phyloP scores from a whole-genome alignment of 2,888 invertebrate genomes.

The Alsophila aescularia region DNA sequence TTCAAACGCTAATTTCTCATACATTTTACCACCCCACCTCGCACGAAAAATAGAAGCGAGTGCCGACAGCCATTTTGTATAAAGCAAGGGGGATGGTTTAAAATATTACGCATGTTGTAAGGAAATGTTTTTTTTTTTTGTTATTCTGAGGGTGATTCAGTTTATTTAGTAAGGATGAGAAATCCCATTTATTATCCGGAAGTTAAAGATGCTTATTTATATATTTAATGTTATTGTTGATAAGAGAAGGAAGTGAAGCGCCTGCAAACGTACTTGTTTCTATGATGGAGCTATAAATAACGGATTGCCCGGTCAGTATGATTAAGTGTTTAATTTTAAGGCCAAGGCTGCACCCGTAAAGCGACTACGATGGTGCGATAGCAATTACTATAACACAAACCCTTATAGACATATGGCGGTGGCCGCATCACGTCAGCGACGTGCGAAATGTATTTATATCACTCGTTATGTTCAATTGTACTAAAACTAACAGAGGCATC shows the following conservation, averaged over 20 bases:
- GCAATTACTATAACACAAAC: no score
- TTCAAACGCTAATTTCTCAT: conserved; percentile 24
- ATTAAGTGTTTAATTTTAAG: no score
- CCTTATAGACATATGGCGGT: no score
- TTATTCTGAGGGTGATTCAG: conserved; percentile 47
- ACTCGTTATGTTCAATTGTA: no score
- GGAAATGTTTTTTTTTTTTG: conserved; percentile 73
- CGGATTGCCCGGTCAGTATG: no score
- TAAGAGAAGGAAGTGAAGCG: neutral
- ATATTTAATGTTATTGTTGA: neutral
- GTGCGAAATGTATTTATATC: no score
- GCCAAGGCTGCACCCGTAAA: no score
- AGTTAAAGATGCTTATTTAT: conserved; percentile 36
- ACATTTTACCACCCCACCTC: conserved; percentile 44
- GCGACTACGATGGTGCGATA: no score
- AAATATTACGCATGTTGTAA: conserved; percentile 76
- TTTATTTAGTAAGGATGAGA: conserved; percentile 61
- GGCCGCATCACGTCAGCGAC: no score
- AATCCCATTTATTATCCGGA: conserved; percentile 61
- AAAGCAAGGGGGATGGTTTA: conserved; percentile 77
- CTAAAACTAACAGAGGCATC: no score
- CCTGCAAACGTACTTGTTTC: no score
- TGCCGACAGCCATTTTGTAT: conserved; percentile 82
- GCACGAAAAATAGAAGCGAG: conserved; percentile 76
- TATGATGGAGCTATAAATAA: no score